These are phyloP conservation scores for Syngnathoides biaculeatus DNA, from an alignment of 2,113 vertebrate species.

Conservation along the genomic window DNA sequence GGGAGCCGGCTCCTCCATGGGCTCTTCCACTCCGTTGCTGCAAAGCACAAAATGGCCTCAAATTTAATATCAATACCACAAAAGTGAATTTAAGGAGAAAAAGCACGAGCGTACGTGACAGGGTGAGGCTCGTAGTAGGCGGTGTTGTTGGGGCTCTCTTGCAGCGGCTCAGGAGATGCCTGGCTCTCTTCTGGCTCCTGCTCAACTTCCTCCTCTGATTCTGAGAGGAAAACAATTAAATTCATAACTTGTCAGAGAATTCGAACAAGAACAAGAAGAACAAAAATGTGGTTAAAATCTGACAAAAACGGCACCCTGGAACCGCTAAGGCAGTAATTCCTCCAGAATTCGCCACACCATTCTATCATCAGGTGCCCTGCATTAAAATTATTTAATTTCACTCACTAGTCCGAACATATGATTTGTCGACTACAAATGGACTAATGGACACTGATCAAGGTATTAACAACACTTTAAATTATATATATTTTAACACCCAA, in stretches of 20 bases:
- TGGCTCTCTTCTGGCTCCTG: conserved; percentile 89
- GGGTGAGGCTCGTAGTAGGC: conserved; percentile 87
- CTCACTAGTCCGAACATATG: no score
- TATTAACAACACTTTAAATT: no score
- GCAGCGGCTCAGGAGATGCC: conserved; percentile 85
- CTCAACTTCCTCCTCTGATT: conserved; percentile 94
- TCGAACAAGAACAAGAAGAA: not conserved
- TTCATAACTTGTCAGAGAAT: not conserved
- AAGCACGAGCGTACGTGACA: conserved; percentile 76
- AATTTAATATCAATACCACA: not conserved
- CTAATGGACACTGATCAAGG: no score
- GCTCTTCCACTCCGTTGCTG: conserved; percentile 73
- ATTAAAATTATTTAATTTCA: no score
- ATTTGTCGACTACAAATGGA: no score
- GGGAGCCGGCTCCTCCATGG: conserved; percentile 68
- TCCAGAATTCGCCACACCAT: not conserved
- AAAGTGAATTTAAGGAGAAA: not conserved
- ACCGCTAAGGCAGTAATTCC: not conserved
- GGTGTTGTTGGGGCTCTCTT: conserved; percentile 82
- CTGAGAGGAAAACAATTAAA: conserved; percentile 52
- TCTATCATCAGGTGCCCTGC: no score
- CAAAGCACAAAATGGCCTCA: not conserved
- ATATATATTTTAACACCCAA: no score
- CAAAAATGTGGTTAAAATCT: not conserved
- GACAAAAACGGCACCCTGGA: not conserved